Conservation (phyloP, 2,888 invertebrate species). For the Hyles lineata region DNA sequence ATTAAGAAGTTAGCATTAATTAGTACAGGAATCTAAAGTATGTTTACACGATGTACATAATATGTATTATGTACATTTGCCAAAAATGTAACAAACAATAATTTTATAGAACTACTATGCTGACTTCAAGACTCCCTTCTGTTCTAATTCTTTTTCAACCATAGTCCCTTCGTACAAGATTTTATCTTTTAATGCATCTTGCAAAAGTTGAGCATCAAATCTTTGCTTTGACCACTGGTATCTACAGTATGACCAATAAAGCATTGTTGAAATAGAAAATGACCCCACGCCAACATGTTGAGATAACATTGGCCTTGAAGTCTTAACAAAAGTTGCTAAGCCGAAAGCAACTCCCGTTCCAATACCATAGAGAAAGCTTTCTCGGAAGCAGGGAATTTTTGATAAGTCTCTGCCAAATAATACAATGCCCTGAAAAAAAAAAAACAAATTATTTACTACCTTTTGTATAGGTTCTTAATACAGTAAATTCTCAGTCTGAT, state of each 20-base stretch:
- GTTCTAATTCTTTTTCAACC: conserved; percentile 77
- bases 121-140: conserved; percentile 71
- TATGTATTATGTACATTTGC: background rate
- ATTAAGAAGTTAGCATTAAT: too few relatives aligned
- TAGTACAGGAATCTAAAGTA: too few relatives aligned
- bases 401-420: conserved; percentile 90
- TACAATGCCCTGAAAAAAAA: conserved; percentile 78
- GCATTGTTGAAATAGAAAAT: conserved; percentile 86
- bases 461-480: background rate
- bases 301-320: conserved; percentile 87
- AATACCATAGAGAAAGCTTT: conserved; percentile 90
- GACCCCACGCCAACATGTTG: conserved; percentile 88
- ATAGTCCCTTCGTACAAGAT: conserved; percentile 87
- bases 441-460: background rate
- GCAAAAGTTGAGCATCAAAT: conserved; percentile 87
- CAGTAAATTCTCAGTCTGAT: too few relatives aligned
- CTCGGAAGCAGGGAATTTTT: conserved; percentile 92
- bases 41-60: background rate
- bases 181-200: conserved; percentile 86
- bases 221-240: conserved; percentile 88
- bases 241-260: conserved; percentile 89
- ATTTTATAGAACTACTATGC: conserved; percentile 46
- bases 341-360: conserved; percentile 88
- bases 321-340: conserved; percentile 88
- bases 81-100: background rate